Evolutionary conservation across 2,888 invertebrate species (phyloP), one percentile per base, ranked within the genome.

Genomic region (Liopterus haemorrhoidalis): DNA sequence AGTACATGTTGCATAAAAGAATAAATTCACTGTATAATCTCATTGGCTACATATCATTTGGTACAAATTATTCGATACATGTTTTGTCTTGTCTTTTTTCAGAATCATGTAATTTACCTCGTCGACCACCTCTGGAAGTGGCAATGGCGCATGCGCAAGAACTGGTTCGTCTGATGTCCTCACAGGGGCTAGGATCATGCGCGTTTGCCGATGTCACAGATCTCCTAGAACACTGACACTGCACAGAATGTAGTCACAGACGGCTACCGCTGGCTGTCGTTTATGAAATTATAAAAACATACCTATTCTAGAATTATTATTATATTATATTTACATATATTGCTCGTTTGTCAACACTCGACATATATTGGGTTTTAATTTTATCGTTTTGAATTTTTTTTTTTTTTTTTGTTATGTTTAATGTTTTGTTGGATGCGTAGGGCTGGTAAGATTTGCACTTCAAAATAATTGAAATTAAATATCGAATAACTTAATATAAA

Each of bases 121-220:
- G 90, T 67, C 82, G 87, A 61, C 93, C 95, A 35, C 91, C 95
- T 19, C 76, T 96, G 62, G 95, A 95, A 73, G 83, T 92, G 63
- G 88, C 91, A 62, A 83, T 89, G 67, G 82, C 87, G 54, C 95
- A 96, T 70, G 87, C 93, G 53, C 81, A 85, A 61, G 85, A 89
- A 68, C 77, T 95, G 61, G 81, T 94, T 62, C 82, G 83, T 55
- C 76, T 92, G 62, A 94, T 95, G 91, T 85, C 92, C 54, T 82
- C 81, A 64, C 78, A 84, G 54, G 90, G 89, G 49, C 79, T 95
- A 54, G 94, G 94, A 62, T 85, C 92, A 49, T 91, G 92, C 79
- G 95, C 94, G 68, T 95, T 95, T 74, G 89, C 93, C 61, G 88
- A 87, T 71, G 82, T 94, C 63, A 80, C 85, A 62, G 87, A 88